Percentiles rank a stretch among this genome's conserved stretches.
phyloP scores from a whole-genome alignment of 2,113 vertebrate species.

The Orientallactaga bullata region DNA sequence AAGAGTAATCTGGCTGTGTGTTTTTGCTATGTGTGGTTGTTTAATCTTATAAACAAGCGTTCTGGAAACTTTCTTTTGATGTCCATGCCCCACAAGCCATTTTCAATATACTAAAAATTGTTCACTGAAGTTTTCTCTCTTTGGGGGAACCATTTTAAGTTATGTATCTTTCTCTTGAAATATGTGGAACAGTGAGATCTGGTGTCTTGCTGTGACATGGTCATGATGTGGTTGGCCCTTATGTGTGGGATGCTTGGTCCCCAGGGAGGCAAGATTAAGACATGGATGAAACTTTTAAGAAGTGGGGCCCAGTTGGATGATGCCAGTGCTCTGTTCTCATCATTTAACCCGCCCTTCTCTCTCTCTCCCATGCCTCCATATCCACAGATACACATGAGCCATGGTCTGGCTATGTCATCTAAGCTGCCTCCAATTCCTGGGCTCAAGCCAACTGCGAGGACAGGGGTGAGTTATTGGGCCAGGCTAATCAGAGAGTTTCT shows the following conservation, averaged over 20 bases:
- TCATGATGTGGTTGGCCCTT: not conserved
- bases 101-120: slow-evolving; percentile 33
- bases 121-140: slow-evolving; percentile 46
- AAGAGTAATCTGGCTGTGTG: not conserved
- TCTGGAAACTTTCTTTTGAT: slow-evolving; percentile 9
- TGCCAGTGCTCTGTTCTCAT: no score
- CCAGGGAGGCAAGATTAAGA: not conserved
- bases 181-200: no score
- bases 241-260: not conserved
- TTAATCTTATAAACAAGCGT: slow-evolving; percentile 48
- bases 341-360: no score
- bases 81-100: not conserved
- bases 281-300: not conserved
- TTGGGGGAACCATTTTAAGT: not conserved
- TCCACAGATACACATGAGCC: not conserved
- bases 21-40: not conserved
- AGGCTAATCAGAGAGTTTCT: no score
- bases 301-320: no score
- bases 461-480: no score
- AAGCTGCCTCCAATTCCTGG: not conserved
- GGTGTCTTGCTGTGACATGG: not conserved
- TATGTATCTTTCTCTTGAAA: slow-evolving; percentile 44
- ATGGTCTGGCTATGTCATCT: not conserved
- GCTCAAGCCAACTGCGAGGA: not conserved
- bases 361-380: not conserved